A percentile compares a stretch with the other conserved stretches of the same genome.
phyloP scores from a whole-genome alignment of 2,797 vertebrate species.

The Pipistrellus pipistrellus region DNA sequence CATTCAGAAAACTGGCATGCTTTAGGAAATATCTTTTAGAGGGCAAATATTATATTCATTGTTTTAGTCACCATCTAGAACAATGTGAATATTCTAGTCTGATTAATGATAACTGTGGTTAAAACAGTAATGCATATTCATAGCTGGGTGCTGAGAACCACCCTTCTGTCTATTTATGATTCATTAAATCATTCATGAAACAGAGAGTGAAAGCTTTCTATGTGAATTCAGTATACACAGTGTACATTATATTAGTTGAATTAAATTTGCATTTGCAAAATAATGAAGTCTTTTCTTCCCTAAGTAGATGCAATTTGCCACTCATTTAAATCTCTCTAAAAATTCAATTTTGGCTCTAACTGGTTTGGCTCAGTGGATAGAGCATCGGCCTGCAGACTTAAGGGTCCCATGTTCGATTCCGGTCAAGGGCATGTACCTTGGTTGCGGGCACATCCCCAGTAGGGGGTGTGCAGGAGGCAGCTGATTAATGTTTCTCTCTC shows the following conservation, averaged over 20 bases:
- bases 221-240: constrained; percentile 1
- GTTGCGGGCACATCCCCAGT: no score
- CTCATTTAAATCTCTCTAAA: constrained; percentile 11
- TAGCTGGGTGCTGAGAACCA: constrained; percentile 38
- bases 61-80: constrained; percentile 47
- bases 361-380: no score
- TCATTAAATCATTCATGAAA: constrained; percentile 53
- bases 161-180: constrained; percentile 45
- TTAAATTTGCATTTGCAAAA: constrained; percentile 69
- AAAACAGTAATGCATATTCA: constrained; percentile 45
- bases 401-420: no score
- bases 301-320: constrained; percentile 35
- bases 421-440: no score
- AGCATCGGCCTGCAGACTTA: no score
- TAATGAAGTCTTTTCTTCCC: constrained; percentile 46
- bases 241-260: constrained; percentile 38
- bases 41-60: constrained; percentile 60
- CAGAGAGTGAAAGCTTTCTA: constrained; percentile 23
- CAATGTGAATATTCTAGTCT: constrained; percentile 47
- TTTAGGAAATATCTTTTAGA: constrained; percentile 39
- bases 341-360: neutral
- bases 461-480: no score
- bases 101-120: constrained; percentile 43
- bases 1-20: constrained; percentile 59
- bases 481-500: no score